phyloP scores from a whole-genome alignment of 2,113 vertebrate species.

The Sciurus niger region DNA sequence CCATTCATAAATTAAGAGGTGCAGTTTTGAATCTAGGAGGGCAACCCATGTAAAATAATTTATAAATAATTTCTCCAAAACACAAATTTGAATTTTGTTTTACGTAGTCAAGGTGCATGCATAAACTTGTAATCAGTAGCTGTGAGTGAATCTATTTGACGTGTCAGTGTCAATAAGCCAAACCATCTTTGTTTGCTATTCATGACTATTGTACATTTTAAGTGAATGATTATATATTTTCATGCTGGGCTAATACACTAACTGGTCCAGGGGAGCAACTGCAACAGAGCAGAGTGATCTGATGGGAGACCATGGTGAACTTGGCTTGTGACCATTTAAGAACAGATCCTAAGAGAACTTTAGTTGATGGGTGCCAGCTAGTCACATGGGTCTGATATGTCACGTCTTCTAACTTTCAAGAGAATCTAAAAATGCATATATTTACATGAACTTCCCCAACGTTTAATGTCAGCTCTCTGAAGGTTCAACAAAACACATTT shows the following conservation, averaged over 20 bases:
- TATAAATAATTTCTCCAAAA: slow-evolving; percentile 26
- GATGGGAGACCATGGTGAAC: not conserved
- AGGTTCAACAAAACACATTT: slow-evolving; percentile 39
- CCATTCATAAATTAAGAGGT: not conserved
- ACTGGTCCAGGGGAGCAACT: not conserved
- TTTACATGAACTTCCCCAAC: not conserved
- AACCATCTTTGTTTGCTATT: not conserved
- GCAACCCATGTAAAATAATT: not conserved
- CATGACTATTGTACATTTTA: not conserved
- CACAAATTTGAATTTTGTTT: not conserved
- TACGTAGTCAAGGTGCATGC: not conserved
- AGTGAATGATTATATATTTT: not conserved
- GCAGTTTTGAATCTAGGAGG: not conserved
- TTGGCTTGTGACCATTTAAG: not conserved
- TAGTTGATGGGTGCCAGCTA: not conserved
- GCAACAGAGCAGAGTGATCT: not conserved
- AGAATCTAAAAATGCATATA: slow-evolving; percentile 42
- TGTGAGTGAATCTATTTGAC: not conserved
- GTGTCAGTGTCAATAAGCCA: not conserved
- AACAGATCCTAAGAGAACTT: not conserved
- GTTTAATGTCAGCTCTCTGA: not conserved
- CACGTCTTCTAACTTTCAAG: not conserved
- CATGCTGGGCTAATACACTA: not conserved
- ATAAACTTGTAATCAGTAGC: not conserved
- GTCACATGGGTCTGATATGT: not conserved